Evolutionary conservation across 2,113 vertebrate genomes (phyloP).

Genomic region (Pseudorectes ferrugineus): DNA sequence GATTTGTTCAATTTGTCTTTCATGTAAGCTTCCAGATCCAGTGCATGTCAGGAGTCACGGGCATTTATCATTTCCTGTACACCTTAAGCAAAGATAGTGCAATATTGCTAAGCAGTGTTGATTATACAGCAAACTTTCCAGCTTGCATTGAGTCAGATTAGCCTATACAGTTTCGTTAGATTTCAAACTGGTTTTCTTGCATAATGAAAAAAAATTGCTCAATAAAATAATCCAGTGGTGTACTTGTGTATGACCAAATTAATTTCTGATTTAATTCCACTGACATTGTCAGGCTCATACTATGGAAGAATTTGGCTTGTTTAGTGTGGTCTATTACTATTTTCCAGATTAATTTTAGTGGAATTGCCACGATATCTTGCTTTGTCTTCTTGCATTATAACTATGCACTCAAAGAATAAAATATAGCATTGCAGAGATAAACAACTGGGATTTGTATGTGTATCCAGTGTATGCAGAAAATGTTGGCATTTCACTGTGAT

Average conservation of each 20-base stretch:
- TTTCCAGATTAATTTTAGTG: neutral
- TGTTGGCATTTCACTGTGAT: neutral
- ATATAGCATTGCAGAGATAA: neutral
- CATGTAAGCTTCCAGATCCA: neutral
- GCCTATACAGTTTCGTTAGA: neutral
- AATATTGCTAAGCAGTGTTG: neutral
- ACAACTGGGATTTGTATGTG: neutral
- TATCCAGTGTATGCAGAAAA: neutral
- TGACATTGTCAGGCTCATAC: neutral
- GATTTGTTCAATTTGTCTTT: neutral
- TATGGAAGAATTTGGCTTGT: neutral
- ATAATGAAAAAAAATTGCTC: neutral
- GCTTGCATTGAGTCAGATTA: neutral
- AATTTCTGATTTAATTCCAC: neutral
- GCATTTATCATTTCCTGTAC: conserved; percentile 17
- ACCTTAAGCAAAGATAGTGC: neutral
- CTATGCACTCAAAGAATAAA: neutral
- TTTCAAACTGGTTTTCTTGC: neutral
- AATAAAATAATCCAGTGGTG: neutral
- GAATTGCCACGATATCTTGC: neutral
- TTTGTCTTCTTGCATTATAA: neutral
- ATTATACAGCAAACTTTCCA: neutral
- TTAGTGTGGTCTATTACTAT: neutral
- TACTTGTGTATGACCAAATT: neutral
- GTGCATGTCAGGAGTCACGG: accelerated